These are phyloP conservation scores for Corbicula japonica DNA, from an alignment of 2,888 invertebrate genomes.

Conservation along the genomic window DNA sequence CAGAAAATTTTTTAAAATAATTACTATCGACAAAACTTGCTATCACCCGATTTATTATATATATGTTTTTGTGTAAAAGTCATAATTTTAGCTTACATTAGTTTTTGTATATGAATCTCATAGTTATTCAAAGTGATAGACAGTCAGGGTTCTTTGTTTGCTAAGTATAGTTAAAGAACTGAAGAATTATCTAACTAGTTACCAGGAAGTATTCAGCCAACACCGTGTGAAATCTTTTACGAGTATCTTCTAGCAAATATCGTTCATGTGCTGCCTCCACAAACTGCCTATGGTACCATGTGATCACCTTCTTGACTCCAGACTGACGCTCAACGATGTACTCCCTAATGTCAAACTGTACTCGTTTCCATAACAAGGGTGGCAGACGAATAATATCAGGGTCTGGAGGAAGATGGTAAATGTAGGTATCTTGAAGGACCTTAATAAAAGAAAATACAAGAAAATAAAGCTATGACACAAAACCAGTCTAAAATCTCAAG, in stretches of 20 bases:
- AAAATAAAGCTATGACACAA: no score
- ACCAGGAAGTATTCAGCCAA: constrained; percentile 79
- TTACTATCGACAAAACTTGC: no score
- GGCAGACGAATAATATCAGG: constrained; percentile 76
- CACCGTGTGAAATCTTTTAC: constrained; percentile 55
- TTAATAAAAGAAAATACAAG: constrained; percentile 10
- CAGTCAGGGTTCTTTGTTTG: no score
- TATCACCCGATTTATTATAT: no score
- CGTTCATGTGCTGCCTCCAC: constrained; percentile 62
- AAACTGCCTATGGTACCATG: constrained; percentile 82
- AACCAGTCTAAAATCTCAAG: no score
- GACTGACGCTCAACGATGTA: constrained; percentile 72
- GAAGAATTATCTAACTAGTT: no score
- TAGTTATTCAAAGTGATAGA: no score
- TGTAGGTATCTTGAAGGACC: constrained; percentile 81
- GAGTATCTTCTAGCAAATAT: constrained; percentile 40
- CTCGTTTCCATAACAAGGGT: constrained; percentile 73
- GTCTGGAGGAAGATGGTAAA: constrained; percentile 82
- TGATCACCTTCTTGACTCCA: constrained; percentile 67
- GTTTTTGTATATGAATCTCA: no score
- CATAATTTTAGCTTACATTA: no score
- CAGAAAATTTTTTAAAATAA: no score
- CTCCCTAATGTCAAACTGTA: constrained; percentile 71
- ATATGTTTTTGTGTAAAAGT: no score
- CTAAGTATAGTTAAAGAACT: no score